Base-by-base conservation (phyloP, 2,113 vertebrate genomes). In the Dolichallabes microphthalmus region DNA sequence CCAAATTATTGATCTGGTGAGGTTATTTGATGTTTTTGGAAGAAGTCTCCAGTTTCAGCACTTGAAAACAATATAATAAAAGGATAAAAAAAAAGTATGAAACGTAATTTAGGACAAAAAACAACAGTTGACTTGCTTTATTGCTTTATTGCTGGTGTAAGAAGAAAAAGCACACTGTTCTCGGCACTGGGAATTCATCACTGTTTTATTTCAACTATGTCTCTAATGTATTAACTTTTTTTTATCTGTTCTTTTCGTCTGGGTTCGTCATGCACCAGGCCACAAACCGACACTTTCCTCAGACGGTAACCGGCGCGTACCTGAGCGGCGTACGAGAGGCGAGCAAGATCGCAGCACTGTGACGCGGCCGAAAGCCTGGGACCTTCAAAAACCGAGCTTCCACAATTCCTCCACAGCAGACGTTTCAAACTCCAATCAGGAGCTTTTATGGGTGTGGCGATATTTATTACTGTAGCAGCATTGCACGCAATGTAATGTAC, bases 211-310 rank as follows among this genome's bases (percentile, higher is more conserved):
- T 4, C 39, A 25, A 14, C 20, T 14, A 13, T 64, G 25, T 71
- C 1, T 17, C 68, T 10, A 3, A 71, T 71, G 68, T 2, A 71
- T 22, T 71, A 17, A 39, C 12, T 20, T 27, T n/a, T n/a, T 27
- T 6, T 69, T 80, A 45, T 81, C 10, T 82, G 35, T 50, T 14
- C 15, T 50, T 14, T 60, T 20, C 15, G 2, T 73, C 61, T 13
- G 45, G 50, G 22, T 52, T 71, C 14, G 4, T 79, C 32, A 30
- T 84, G 22, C 88, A 77, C 79, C 91, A 99, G 97, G 98, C 97
- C 80, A 99, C 98, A 82, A 99, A 99, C 86, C 94, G 98, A 84
- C 98, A 99, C 93, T 99, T 99, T 88, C 98, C 98, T 86, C 98
- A 99, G 88, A 99, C 98, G 0, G 98, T 99, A 81, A 98, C 98